Evolutionary conservation across 2,113 vertebrate genomes (phyloP), one percentile per base, ranked within the genome.

Genomic region (Anhinga rufa): DNA sequence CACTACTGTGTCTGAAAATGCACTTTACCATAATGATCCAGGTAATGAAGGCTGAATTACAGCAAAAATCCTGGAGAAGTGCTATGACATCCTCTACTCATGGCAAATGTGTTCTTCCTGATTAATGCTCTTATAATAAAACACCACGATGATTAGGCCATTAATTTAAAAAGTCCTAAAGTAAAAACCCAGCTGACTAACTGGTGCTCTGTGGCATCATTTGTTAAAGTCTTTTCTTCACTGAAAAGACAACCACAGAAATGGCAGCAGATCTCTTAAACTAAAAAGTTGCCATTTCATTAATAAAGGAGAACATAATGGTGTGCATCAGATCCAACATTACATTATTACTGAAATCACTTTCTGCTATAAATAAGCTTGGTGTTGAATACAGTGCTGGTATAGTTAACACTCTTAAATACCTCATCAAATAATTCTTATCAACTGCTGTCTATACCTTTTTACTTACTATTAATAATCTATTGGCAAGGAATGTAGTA

Each of bases 61-160:
- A 88, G 24, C 57, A 32, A 62, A 91, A 81, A 83, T 70, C 18
- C 1, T 34, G 42, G 60, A 71, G 74, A 96, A 93, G 32, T 51
- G 12, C 46, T 66, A 46, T 55, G 82, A 91, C 34, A 65, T 60
- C 44, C 36, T 78, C 24, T 82, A 38, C 36, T 95, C 22, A 26
- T 6, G 15, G 25, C 17, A 78, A 92, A 90, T 38, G 42, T 82
- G 31, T 95, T 97, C 76, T 86, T 95, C 29, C 28, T 85, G 90
- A 80, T 97, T 85, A 91, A 89, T 93, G 62, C 16, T 49, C 19
- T 86, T 82, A 44, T 20, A 92, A 79, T 71, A 91, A 93, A 96
- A 66, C 18, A 81, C 32, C 19, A 75, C 29, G n/a, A 61, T 2
- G 9, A 86, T 86, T 78, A 64, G 75, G 25, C 72, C 72, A 91